Base-by-base conservation (phyloP, 2,888 invertebrate genomes). In the Entomobrya proxima region DNA sequence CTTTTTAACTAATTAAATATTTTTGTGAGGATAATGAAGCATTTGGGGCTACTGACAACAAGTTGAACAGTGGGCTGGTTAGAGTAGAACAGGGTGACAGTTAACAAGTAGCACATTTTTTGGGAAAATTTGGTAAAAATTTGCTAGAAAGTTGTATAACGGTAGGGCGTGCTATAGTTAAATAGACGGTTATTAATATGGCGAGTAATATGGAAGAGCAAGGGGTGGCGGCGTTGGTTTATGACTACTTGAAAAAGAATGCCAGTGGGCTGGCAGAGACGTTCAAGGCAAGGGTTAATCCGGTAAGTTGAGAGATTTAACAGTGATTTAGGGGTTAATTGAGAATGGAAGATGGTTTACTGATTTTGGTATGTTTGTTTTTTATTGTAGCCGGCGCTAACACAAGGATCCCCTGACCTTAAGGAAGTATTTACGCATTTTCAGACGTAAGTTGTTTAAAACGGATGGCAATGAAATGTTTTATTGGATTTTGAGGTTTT, bases 231-330 rank as follows among this genome's bases (percentile, higher is more conserved):
- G 94, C 95, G 5, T 91, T 96, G 81, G 93, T 96, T 85, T 93
- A 94, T 88, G 94, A 96, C 88, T 95, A 93, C 93, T 92, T 96
- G 84, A 91, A 92, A 85, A 94, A 93, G 89, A 93, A 94, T 88
- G 95, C 95, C 91, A 94, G 94, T 91, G 92, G 93, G 6, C 91
- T 96, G 37, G 96, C 96, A 0, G 93, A 94, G 90, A 93, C 94
- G 74, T 95, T 95, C 91, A 93, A 95, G 91, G 94, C 94, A 90
- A 95, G 95, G 92, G 94, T 94, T 0, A 95, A 96, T 91, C 94
- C 95, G 92, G 96, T 96, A 93, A 95, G 95, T 93, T 87, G 21
- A 47, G 2, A 44, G 9, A 24, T 44, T 35, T 35, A n/a, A 27
- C 3, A 2, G 61, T 64, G 21, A 35, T 9, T n/a, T n/a, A n/a